phyloP scores from a whole-genome alignment of 2,888 invertebrate genomes.

The Germaria angustata region DNA sequence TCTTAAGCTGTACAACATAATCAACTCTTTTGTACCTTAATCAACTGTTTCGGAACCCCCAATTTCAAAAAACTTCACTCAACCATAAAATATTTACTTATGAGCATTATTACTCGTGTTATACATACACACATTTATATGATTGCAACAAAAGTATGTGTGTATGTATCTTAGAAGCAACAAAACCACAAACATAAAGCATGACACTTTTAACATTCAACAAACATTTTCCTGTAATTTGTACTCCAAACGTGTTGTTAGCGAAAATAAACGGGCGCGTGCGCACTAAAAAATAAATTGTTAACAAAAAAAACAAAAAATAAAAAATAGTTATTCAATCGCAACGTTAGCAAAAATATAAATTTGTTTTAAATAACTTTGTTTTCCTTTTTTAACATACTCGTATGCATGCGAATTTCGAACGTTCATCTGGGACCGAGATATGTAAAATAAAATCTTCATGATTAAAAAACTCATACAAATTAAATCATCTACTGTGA shows the following conservation, averaged over 20 bases:
- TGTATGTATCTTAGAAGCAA: conserved; percentile 46
- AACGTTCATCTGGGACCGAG: not conserved
- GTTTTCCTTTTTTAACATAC: not conserved
- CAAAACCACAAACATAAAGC: conserved; percentile 63
- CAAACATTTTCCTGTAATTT: conserved; percentile 64
- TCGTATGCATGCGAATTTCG: not conserved
- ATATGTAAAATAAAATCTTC: not conserved
- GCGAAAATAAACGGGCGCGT: conserved; percentile 47
- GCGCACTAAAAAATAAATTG: conserved; percentile 40
- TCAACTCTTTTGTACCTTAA: no score
- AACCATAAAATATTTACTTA: conserved; percentile 40
- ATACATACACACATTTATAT: not conserved
- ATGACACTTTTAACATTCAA: conserved; percentile 57
- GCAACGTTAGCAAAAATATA: not conserved
- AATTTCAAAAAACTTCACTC: conserved; percentile 47
- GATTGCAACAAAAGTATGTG: conserved; percentile 56
- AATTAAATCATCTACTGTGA: not conserved
- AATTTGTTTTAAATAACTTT: not conserved
- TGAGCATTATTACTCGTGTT: conserved; percentile 26
- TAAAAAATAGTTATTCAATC: conserved; percentile 12
- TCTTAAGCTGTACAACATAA: no score
- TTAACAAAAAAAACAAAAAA: conserved; percentile 1
- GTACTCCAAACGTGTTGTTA: conserved; percentile 64
- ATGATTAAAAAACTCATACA: not conserved
- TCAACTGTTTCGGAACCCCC: conserved; percentile 4